Conservation (phyloP, 2,797 vertebrate genomes). For the Varecia variegata region DNA sequence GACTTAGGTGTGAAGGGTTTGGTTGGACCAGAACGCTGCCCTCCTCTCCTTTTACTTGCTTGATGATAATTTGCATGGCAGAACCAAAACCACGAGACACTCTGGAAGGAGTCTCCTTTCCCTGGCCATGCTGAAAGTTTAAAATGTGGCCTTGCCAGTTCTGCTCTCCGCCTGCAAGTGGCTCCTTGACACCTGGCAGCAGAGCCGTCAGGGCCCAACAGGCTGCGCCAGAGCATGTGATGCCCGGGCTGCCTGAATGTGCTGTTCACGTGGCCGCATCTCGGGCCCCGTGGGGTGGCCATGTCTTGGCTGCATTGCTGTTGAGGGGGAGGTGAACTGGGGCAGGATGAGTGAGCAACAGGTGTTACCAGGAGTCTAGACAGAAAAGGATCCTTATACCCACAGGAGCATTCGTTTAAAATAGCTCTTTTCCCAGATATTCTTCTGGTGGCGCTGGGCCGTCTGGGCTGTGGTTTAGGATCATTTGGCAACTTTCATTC, state of each 20-base stretch:
- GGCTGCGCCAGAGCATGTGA: background rate
- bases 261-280: fast-evolving
- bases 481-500: slow-evolving; percentile 57
- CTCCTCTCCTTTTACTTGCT: background rate
- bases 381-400: slow-evolving; percentile 58
- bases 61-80: background rate
- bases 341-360: background rate
- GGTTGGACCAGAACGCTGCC: background rate
- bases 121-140: background rate
- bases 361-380: slow-evolving; percentile 52
- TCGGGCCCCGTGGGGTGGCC: background rate
- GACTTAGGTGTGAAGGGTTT: background rate
- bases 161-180: background rate
- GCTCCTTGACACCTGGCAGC: slow-evolving; percentile 35
- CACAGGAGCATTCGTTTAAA: slow-evolving; percentile 45
- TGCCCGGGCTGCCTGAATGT: background rate
- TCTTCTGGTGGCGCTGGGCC: slow-evolving; percentile 22
- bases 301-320: background rate
- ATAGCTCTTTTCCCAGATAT: slow-evolving; percentile 29
- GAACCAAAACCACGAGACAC: background rate
- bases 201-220: background rate
- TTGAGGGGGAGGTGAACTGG: background rate
- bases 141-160: background rate
- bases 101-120: background rate
- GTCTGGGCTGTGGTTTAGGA: slow-evolving; percentile 64